Conservation (phyloP, 2,113 vertebrate genomes). For the Ifrita kowaldi region DNA sequence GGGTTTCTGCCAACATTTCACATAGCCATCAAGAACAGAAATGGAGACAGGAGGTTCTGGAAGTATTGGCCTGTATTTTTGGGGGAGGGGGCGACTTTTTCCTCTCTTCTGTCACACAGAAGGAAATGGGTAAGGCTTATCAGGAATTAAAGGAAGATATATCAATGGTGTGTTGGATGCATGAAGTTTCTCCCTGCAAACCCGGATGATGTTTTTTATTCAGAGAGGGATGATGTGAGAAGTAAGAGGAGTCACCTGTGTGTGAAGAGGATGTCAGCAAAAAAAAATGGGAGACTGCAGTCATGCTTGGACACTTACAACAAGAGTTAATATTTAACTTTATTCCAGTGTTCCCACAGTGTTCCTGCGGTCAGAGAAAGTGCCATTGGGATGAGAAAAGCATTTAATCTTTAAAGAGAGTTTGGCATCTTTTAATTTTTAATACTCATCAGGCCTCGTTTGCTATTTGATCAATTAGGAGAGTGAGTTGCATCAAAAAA, state of each 20-base stretch:
- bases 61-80: background rate
- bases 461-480: background rate
- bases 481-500: background rate
- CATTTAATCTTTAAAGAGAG: slow-evolving; percentile 8
- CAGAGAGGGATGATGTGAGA: background rate
- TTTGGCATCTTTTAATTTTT: background rate
- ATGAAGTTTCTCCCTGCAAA: background rate
- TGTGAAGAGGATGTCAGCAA: background rate
- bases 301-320: background rate
- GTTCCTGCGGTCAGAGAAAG: background rate
- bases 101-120: background rate
- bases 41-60: background rate
- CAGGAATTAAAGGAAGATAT: background rate
- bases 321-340: background rate
- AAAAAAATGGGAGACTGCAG: background rate
- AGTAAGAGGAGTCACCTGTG: background rate
- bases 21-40: background rate
- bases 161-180: background rate
- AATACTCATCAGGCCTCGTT: background rate
- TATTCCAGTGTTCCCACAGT: background rate
- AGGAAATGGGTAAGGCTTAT: background rate
- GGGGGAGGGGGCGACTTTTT: background rate
- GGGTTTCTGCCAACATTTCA: background rate
- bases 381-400: background rate
- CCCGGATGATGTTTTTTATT: background rate